phyloP scores from a whole-genome alignment of 2,797 vertebrate genomes.

The Typhlichthys subterraneus region DNA sequence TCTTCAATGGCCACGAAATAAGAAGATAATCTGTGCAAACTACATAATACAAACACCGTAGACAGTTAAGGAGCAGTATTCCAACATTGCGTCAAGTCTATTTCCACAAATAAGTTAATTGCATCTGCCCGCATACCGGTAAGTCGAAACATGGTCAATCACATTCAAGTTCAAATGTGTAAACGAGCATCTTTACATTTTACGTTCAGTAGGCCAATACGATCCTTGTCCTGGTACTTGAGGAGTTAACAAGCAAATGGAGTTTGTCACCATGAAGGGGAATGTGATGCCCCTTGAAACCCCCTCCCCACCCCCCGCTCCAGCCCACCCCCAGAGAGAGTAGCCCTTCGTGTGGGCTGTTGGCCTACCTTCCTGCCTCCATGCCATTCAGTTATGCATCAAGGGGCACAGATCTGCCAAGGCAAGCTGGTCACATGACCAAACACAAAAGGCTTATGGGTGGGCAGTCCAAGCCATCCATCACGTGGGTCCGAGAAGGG shows the following conservation, averaged over 20 bases:
- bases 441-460: constrained; percentile 76
- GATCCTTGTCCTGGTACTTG: constrained; percentile 14
- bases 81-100: background rate
- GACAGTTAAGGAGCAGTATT: background rate
- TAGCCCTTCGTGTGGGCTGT: constrained; percentile 60
- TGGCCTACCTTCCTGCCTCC: constrained; percentile 51
- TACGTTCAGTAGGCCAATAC: background rate
- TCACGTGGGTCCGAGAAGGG: constrained; percentile 72
- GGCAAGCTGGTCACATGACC: constrained; percentile 78
- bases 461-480: constrained; percentile 75
- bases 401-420: constrained; percentile 78
- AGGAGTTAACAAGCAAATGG: constrained; percentile 61
- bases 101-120: background rate
- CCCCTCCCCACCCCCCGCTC: constrained; percentile 8
- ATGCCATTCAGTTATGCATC: constrained; percentile 76
- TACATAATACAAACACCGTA: background rate
- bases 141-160: background rate
- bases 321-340: constrained; percentile 33
- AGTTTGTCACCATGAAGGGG: constrained; percentile 55
- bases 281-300: constrained; percentile 60
- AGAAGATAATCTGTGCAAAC: background rate
- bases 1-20: background rate
- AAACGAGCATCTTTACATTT: background rate
- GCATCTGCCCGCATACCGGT: too few relatives aligned
- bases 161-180: background rate